Percentiles rank a stretch among this genome's conserved stretches.
Evolutionary conservation across 2,797 vertebrate species (phyloP).

Genomic region (Hirundo rustica): DNA sequence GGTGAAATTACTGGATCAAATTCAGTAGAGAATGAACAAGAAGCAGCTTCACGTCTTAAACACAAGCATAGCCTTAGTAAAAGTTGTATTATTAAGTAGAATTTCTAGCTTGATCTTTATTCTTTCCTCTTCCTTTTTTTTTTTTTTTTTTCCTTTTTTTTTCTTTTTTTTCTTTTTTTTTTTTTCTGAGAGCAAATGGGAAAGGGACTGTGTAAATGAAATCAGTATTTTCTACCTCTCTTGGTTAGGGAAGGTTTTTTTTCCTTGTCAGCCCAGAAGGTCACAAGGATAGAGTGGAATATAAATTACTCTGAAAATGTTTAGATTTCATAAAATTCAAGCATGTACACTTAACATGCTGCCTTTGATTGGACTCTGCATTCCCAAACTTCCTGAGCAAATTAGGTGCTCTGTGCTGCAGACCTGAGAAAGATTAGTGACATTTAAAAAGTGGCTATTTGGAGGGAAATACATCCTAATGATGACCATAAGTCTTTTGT

Average conservation of each 20-base stretch:
- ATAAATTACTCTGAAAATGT: neutral
- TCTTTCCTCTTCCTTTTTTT: neutral
- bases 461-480: conserved; percentile 27
- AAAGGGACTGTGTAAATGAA: neutral
- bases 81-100: neutral
- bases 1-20: neutral
- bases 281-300: neutral
- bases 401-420: neutral
- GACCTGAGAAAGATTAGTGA: conserved; percentile 4
- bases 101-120: neutral
- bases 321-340: neutral
- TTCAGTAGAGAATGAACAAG: neutral
- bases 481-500: conserved; percentile 50
- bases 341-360: neutral
- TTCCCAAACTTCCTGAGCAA: conserved; percentile 16
- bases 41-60: neutral
- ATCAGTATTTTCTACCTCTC: neutral
- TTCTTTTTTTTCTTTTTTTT: too few species aligned
- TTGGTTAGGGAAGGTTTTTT: neutral
- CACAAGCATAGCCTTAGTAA: neutral
- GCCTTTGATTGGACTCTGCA: neutral
- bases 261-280: neutral
- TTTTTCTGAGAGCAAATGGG: neutral
- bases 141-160: neutral
- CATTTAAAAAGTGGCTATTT: neutral